Conservation (phyloP, 2,113 vertebrate genomes). For the Amphilophus citrinellus region DNA sequence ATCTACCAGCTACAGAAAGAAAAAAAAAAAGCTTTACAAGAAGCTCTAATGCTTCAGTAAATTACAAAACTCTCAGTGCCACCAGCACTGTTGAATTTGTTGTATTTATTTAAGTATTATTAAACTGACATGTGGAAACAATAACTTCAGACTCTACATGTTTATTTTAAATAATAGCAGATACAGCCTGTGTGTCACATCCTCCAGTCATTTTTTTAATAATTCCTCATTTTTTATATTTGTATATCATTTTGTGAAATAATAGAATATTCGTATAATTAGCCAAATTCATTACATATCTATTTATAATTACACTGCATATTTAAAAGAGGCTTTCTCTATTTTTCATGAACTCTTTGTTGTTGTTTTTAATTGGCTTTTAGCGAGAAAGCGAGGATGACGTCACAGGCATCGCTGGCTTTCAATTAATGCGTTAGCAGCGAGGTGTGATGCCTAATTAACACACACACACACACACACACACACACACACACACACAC, state of each 20-base stretch:
- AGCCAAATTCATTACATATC: neutral
- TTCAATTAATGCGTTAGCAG: constrained; percentile 53
- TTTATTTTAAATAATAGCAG: neutral
- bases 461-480: constrained; percentile 37
- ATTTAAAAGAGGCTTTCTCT: neutral
- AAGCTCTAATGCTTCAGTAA: neutral
- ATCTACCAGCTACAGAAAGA: neutral
- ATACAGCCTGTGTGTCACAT: neutral
- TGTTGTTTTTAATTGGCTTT: constrained; percentile 24
- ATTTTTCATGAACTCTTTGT: neutral
- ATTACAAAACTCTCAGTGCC: too few species aligned
- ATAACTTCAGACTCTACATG: neutral
- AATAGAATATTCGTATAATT: neutral
- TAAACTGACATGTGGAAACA: neutral
- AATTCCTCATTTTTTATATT: neutral
- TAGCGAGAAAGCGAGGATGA: constrained; percentile 39
- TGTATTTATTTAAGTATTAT: neutral
- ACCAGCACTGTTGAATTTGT: neutral
- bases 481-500: constrained; percentile 15
- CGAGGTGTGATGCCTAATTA: constrained; percentile 69
- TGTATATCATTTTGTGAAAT: constrained; percentile 1
- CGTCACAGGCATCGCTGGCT: constrained; percentile 54
- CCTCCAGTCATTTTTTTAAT: neutral
- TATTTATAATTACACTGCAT: neutral
- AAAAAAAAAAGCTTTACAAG: neutral